A percentile compares a stretch with the other conserved stretches of the same genome.
phyloP scores from a whole-genome alignment of 53 echinoderm and acorn worm genomes.

The Zoroaster sp. region DNA sequence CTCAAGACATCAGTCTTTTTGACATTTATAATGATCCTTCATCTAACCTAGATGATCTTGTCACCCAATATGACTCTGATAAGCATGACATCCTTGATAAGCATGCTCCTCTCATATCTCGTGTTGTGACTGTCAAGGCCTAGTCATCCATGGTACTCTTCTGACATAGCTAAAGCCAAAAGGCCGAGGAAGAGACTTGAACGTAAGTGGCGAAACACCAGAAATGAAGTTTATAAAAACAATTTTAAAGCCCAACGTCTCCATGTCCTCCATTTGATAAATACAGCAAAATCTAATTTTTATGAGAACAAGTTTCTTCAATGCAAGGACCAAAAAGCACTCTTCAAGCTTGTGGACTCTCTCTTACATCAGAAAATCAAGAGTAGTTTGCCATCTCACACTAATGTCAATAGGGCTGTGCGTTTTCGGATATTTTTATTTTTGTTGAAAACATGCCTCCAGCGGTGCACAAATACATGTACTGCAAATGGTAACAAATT shows the following conservation, averaged over 20 bases:
- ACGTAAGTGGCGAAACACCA: slow-evolving; percentile 24
- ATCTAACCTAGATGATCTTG: neutral
- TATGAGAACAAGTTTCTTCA: neutral
- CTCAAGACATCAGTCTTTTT: neutral
- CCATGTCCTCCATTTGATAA: neutral
- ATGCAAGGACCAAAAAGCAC: slow-evolving; percentile 8
- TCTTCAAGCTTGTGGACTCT: slow-evolving; percentile 12
- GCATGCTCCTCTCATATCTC: neutral
- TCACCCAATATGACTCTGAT: neutral
- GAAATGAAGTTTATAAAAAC: slow-evolving; percentile 4
- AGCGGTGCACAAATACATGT: too few relatives aligned
- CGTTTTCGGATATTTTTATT: too few relatives aligned
- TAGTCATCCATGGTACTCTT: slow-evolving; percentile 6
- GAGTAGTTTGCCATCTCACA: neutral
- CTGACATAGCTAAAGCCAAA: slow-evolving; percentile 31
- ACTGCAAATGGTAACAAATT: too few relatives aligned
- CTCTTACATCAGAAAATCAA: neutral
- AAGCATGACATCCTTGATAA: neutral
- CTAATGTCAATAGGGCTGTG: neutral
- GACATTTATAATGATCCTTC: neutral
- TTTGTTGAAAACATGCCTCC: too few relatives aligned
- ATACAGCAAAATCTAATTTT: neutral
- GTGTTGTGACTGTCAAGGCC: slow-evolving; percentile 3
- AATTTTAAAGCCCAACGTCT: too few relatives aligned
- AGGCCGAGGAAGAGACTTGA: slow-evolving; percentile 17